A percentile compares a stretch with the other conserved stretches of the same genome.
phyloP scores from a whole-genome alignment of 2,888 invertebrate genomes.

The Cataglyphis livida region DNA sequence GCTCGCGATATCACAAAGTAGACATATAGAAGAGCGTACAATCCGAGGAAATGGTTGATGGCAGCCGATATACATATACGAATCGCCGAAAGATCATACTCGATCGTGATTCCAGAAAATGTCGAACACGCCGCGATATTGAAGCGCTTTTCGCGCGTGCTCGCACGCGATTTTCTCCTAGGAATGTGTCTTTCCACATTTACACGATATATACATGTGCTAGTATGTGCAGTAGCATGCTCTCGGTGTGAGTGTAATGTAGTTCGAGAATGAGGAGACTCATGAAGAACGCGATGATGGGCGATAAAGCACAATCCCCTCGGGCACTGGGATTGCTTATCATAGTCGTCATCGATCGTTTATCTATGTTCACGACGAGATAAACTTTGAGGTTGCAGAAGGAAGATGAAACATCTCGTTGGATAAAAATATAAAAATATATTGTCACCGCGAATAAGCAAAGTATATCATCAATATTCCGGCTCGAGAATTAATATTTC shows the following conservation, averaged over 20 bases:
- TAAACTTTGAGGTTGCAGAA: conserved; percentile 24
- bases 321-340: conserved; percentile 44
- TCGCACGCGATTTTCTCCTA: not conserved
- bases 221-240: not conserved
- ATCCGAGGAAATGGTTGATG: conserved; percentile 20
- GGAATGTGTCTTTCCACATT: conserved; percentile 19
- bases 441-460: conserved; percentile 9
- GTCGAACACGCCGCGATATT: conserved; percentile 19
- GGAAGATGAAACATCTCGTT: conserved; percentile 2
- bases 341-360: conserved; percentile 55
- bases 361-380: conserved; percentile 30
- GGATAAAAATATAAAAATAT: conserved; percentile 27
- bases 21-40: not conserved
- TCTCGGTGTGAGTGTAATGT: conserved; percentile 16
- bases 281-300: conserved; percentile 42
- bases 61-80: conserved; percentile 31
- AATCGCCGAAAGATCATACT: conserved; percentile 36
- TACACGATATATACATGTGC: conserved; percentile 5
- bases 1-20: not conserved
- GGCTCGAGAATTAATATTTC: not conserved
- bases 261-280: conserved; percentile 2
- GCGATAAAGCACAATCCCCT: conserved; percentile 45
- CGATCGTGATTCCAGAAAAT: conserved; percentile 37
- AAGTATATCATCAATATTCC: conserved; percentile 10
- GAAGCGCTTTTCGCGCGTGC: conserved; percentile 6